Evolutionary conservation across 1,140 invertebrate species (phyloP).

Genomic region (Scaptomyza pallida): DNA sequence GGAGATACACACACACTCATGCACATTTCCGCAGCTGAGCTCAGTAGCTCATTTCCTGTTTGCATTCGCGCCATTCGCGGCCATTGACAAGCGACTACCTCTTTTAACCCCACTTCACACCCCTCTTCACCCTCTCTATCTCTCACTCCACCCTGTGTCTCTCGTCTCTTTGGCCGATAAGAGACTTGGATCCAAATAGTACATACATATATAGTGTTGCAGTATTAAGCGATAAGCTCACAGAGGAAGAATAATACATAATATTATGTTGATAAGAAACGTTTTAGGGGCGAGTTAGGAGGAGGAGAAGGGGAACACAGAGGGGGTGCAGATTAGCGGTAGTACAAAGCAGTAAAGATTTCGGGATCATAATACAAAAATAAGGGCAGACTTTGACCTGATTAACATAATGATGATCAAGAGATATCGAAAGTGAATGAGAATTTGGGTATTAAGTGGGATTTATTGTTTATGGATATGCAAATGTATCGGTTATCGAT

Average conservation of each 20-base stretch:
- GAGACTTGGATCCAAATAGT: slow-evolving; percentile 18
- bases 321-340: neutral
- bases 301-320: neutral
- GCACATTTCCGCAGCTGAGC: slow-evolving; percentile 50
- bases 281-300: too few relatives aligned
- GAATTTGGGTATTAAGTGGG: too few relatives aligned
- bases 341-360: neutral
- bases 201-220: too few relatives aligned
- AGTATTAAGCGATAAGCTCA: slow-evolving; percentile 9
- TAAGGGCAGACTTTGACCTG: neutral
- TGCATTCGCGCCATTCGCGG: slow-evolving; percentile 48
- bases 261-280: slow-evolving; percentile 6
- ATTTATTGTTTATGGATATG: too few relatives aligned
- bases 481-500: too few relatives aligned
- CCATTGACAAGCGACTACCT: slow-evolving; percentile 31
- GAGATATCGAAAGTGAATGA: neutral
- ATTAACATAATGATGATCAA: neutral
- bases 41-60: slow-evolving; percentile 67
- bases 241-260: neutral
- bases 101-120: neutral
- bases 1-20: slow-evolving; percentile 2
- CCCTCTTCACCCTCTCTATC: neutral
- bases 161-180: slow-evolving; percentile 18
- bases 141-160: neutral
- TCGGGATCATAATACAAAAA: neutral